Percentiles rank a stretch among this genome's conserved stretches.
Conservation (phyloP, 2,888 invertebrate genomes). For the Rhingia campestris region DNA sequence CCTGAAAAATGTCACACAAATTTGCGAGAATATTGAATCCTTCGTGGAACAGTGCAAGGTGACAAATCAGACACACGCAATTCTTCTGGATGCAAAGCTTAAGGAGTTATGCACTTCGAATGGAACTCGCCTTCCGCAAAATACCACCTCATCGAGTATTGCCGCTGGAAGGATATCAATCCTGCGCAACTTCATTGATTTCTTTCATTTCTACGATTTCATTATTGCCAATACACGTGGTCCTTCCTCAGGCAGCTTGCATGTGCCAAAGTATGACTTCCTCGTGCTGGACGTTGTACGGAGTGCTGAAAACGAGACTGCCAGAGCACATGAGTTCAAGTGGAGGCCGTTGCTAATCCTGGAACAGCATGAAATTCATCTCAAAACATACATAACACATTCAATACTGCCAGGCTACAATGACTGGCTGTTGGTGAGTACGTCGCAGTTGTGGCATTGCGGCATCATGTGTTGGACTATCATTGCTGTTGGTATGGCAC, state of each 20-base stretch:
- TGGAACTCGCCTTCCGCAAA: slow-evolving; percentile 18
- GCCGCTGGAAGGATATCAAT: slow-evolving; percentile 75
- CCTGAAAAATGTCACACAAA: slow-evolving; percentile 32
- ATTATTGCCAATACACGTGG: slow-evolving; percentile 77
- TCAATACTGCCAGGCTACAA: slow-evolving; percentile 81
- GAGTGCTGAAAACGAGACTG: slow-evolving; percentile 55
- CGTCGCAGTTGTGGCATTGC: slow-evolving; percentile 80
- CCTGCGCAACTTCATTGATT: slow-evolving; percentile 80
- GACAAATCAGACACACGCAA: slow-evolving; percentile 40
- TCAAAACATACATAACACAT: slow-evolving; percentile 80
- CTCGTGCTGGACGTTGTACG: slow-evolving; percentile 81
- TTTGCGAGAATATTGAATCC: slow-evolving; percentile 56
- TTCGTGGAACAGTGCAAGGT: slow-evolving; percentile 28
- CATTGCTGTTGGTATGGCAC: slow-evolving; percentile 79
- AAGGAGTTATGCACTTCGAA: slow-evolving; percentile 48
- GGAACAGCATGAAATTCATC: slow-evolving; percentile 79
- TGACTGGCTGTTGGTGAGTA: slow-evolving; percentile 81
- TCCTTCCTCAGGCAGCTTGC: slow-evolving; percentile 35
- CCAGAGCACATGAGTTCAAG: slow-evolving; percentile 75
- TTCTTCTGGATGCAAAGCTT: slow-evolving; percentile 34
- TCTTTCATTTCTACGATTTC: slow-evolving; percentile 82
- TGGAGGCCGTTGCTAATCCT: slow-evolving; percentile 82
- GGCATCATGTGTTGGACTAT: slow-evolving; percentile 82
- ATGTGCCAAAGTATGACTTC: slow-evolving; percentile 81
- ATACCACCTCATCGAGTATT: background rate